Conservation (phyloP, 2,797 vertebrate species). For the Acrossocheilus wenchowensis region DNA sequence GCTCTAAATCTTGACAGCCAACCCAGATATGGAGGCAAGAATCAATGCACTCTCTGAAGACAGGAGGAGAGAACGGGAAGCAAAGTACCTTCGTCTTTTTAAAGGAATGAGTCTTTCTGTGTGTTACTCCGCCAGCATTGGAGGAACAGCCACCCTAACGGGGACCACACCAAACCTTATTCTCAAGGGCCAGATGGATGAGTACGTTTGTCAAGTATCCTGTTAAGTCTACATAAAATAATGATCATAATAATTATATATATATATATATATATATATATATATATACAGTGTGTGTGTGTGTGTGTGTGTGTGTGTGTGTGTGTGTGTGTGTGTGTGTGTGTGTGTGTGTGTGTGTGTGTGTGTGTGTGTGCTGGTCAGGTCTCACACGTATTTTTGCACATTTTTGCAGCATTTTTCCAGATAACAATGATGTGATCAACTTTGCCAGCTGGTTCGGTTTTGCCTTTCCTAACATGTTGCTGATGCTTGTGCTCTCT, state of each 20-base stretch:
- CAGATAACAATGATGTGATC: conserved; percentile 77
- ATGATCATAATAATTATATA: no score
- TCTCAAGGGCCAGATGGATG: conserved; percentile 87
- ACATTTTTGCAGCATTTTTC: conserved; percentile 79
- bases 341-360: no score
- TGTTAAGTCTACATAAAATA: no score
- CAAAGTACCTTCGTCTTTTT: conserved; percentile 76
- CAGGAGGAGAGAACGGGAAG: conserved; percentile 60
- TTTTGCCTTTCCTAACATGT: conserved; percentile 88
- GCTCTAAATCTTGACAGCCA: conserved; percentile 58
- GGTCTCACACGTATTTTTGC: background rate
- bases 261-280: no score
- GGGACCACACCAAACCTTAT: conserved; percentile 94
- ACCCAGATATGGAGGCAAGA: conserved; percentile 20
- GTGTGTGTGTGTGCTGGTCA: no score
- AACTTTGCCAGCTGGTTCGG: conserved; percentile 95
- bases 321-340: no score
- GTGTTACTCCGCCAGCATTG: conserved; percentile 92
- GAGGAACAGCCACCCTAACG: conserved; percentile 91
- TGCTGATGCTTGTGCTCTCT: conserved; percentile 82
- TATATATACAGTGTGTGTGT: no score
- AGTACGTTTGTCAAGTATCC: conserved; percentile 74
- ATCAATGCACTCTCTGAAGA: conserved; percentile 27
- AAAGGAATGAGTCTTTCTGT: conserved; percentile 90
- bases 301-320: no score